Evolutionary conservation across 2,113 vertebrate genomes (phyloP), one percentile per base, ranked within the genome.

Genomic region (Bucco capensis): DNA sequence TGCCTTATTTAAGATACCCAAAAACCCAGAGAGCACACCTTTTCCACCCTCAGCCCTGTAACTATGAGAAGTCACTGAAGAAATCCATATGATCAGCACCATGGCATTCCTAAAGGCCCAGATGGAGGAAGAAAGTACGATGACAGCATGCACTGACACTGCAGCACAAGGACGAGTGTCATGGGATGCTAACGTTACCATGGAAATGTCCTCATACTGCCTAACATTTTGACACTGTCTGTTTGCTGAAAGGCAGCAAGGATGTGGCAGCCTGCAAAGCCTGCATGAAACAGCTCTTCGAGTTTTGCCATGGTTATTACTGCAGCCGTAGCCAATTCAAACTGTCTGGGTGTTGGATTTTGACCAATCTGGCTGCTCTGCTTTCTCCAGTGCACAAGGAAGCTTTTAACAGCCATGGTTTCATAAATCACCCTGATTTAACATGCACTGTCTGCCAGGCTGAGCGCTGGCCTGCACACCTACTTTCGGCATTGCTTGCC

Each of bases 101-200:
- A 25, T 2, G 4, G 77, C 25, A 3, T 13, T 60, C 77, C 67
- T 54, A n/a, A 9, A 14, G 30, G 76, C 65, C 86, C 93, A 93
- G 89, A 86, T 83, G 94, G 85, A 94, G 42, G 57, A 40, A 75
- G 79, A 73, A 75, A 33, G 37, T 27, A 4, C 0, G 5, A 21
- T 1, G 51, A 8, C 85, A 92, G 92, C 73, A 16, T 3, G 66
- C 65, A 12, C 92, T n/a, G 54, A 89, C 91, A 72, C 24, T 13
- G 19, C 88, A 31, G 85, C 3, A 73, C 14, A 6, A 54, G 82
- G 70, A 25, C 0, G 21, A 71, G 62, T 96, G 90, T 53, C 93
- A 84, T 60, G 94, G 94, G 96, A 96, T 96, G 94, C 93, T 83
- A 44, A 75, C 25, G 94, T 97, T 96, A 57, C 96, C 95, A 96